Conservation (phyloP, 2,113 vertebrate genomes). For the Sander lucioperca region DNA sequence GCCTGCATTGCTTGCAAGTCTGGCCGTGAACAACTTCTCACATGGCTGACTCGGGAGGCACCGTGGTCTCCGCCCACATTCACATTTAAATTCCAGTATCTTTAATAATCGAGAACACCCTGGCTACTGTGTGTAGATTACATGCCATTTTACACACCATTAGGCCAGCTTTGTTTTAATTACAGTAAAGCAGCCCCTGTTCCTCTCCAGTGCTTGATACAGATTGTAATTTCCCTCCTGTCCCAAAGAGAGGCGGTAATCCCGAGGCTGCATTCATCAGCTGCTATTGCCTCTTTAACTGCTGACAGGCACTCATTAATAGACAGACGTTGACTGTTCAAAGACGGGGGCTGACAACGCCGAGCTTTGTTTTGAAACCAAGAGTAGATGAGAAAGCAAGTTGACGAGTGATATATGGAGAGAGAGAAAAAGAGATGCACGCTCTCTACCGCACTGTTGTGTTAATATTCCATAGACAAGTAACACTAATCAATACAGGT, state of each 20-base stretch:
- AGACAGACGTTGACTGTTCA: slow-evolving; percentile 68
- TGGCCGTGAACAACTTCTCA: slow-evolving; percentile 48
- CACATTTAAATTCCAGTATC: slow-evolving; percentile 76
- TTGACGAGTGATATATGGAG: slow-evolving; percentile 42
- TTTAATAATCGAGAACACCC: slow-evolving; percentile 87
- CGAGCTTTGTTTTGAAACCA: slow-evolving; percentile 61
- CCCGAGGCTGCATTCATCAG: slow-evolving; percentile 89
- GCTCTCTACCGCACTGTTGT: not conserved
- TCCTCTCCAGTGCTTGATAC: slow-evolving; percentile 89
- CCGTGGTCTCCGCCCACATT: slow-evolving; percentile 39
- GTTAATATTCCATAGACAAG: slow-evolving; percentile 10
- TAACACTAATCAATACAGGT: not conserved
- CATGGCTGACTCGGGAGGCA: slow-evolving; percentile 43
- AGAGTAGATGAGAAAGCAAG: slow-evolving; percentile 59
- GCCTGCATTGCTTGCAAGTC: slow-evolving; percentile 43
- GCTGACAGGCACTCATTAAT: slow-evolving; percentile 90
- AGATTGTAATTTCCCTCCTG: slow-evolving; percentile 85
- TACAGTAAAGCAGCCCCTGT: slow-evolving; percentile 86
- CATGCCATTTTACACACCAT: slow-evolving; percentile 94
- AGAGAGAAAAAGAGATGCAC: slow-evolving; percentile 5
- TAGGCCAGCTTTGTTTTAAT: slow-evolving; percentile 95
- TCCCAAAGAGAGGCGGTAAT: slow-evolving; percentile 88
- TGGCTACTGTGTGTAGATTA: slow-evolving; percentile 88
- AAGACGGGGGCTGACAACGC: slow-evolving; percentile 46
- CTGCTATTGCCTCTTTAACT: slow-evolving; percentile 89